Evolutionary conservation across 1,140 invertebrate genomes (phyloP), one percentile per base, ranked within the genome.

Genomic region (Ptiloglossa arizonensis): DNA sequence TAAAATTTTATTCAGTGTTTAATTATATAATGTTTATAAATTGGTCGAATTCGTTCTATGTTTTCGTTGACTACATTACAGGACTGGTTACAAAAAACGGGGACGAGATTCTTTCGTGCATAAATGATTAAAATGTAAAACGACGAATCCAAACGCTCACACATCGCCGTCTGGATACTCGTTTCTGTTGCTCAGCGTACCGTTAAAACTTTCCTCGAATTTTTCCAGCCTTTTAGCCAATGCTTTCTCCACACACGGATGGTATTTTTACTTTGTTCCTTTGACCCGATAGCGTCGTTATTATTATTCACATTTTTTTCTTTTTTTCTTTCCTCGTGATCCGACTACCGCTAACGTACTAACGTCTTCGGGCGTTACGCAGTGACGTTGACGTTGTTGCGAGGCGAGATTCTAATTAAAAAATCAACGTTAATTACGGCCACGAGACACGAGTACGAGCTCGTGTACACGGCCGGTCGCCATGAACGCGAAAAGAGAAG

Each of bases 381-480:
- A 24, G 32, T 54, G 77, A 79, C 79, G 74, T 76, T 80, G 82
- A 81, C 63, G 79, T 52, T 74, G 79, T 74, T 76, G 54, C 50
- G 48, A 38, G 52, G 52, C 57, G 78, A 72, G 75, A 77, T 84
- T 86, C 81, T 88, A 87, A 87, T 88, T 87, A 85, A 88, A 88
- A 87, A 88, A 88, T 86, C 86, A 88, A 81, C 86, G 83, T 87
- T 87, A 88, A 88, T 88, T 87, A 88, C 77, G 77, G 68, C 29
- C 64, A 52, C 29, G 38, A 35, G 24, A 71, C 67, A 62, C 44
- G 38, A 52, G 50, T 41, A 62, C 29, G 57, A 50, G 1, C 50
- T n/a, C n/a, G n/a, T n/a, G n/a, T n/a, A n/a, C n/a, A n/a, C n/a
- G n/a, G n/a, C n/a, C n/a, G 50, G 35, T 41, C 17, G 5, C n/a